Base-by-base conservation (phyloP, 2,113 vertebrate genomes). In the Nymphicus hollandicus region DNA sequence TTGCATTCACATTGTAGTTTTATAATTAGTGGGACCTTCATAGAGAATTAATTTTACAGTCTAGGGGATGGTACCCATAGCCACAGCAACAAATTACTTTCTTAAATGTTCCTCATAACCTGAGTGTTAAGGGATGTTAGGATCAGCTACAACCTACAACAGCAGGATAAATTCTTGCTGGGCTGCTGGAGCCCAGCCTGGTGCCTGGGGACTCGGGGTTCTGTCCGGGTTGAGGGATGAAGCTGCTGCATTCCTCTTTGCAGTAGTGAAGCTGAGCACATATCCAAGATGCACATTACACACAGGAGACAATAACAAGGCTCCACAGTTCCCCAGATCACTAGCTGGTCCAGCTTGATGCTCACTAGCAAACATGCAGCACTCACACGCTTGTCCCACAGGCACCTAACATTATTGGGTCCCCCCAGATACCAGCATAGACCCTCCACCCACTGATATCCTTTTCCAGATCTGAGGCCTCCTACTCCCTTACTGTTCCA, bases 331-430 rank as follows among this genome's bases (percentile, higher is more conserved):
- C 35, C 16, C 15, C 1, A 1, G 7, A 9, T 56, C 19, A 16
- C 19, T 2, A 1, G 5, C 33, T 28, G 37, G 10, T 28, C 22
- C 22, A 49, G 13, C 41, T 29, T n/a, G 6, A 37, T 35, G 80
- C 20, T 50, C 17, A 16, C 11, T 25, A 71, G 24, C 12, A 85
- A 70, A 70, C 37, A 20, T 0, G 1, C 25, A 64, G 29, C 39
- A 70, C 17, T 53, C 55, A 27, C 28, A 81, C 9, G 6, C 19
- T 35, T 0, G 0, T 56, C 37, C 10, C 37, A 61, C 23, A 24
- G 19, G 13, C 8, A 41, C 4, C 14, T 29, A 22, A 33, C 2
- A 4, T 37, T 27, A 2, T 0, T 0, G 0, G 4, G 11, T 52
- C 8, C 4, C 19, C 24, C 6, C 7, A 17, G 4, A 77, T 15